Conservation (phyloP, 2,888 invertebrate species). For the Sminthurinus aureus region DNA sequence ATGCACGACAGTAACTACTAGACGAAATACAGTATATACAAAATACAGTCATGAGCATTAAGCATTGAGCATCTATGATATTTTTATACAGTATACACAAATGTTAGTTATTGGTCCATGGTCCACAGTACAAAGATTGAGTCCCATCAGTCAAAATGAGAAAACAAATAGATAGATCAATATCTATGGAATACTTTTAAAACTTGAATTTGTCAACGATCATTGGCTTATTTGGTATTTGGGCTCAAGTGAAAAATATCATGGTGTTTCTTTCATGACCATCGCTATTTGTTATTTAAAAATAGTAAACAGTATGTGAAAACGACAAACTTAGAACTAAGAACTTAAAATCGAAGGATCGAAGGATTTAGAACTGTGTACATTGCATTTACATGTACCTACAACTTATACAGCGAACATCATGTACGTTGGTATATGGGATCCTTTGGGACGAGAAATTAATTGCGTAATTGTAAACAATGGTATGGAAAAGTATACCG, state of each 20-base stretch:
- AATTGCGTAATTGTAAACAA: conserved; percentile 10
- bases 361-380: too few species aligned
- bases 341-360: too few species aligned
- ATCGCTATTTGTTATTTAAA: not conserved
- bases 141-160: not conserved
- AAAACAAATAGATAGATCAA: not conserved
- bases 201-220: not conserved
- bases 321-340: not conserved
- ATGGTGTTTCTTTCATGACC: not conserved
- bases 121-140: too few species aligned
- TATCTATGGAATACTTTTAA: not conserved
- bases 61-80: too few species aligned
- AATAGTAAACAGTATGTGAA: not conserved
- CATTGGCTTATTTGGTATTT: not conserved
- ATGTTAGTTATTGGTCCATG: too few species aligned
- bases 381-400: too few species aligned
- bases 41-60: too few species aligned
- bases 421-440: too few species aligned
- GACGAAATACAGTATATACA: too few species aligned
- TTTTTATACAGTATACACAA: too few species aligned
- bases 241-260: not conserved
- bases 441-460: not conserved
- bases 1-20: too few species aligned
- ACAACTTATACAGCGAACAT: too few species aligned
- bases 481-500: not conserved